A percentile compares a stretch with the other conserved stretches of the same genome.
These are phyloP conservation scores for Taxidea taxus DNA, from an alignment of 2,113 vertebrate genomes.

Conservation along the genomic window DNA sequence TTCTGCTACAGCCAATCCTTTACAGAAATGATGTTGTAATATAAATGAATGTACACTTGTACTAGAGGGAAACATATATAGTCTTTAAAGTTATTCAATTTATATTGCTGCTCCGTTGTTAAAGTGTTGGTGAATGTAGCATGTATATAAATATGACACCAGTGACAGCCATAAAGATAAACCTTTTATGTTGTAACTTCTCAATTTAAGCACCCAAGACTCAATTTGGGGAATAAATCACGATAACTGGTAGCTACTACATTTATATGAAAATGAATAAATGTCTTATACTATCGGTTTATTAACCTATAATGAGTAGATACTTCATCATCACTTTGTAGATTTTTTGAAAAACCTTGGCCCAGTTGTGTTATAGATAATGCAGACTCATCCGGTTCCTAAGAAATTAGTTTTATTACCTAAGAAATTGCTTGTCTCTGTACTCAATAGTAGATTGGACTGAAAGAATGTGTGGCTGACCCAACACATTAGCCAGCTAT, in stretches of 20 bases:
- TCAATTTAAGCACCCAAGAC: constrained; percentile 50
- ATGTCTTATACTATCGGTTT: constrained; percentile 55
- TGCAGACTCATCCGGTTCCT: constrained; percentile 49
- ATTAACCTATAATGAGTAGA: constrained; percentile 70
- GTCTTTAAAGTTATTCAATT: constrained; percentile 65
- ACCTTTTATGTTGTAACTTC: constrained; percentile 42
- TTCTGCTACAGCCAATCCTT: constrained; percentile 10
- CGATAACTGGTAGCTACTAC: constrained; percentile 21
- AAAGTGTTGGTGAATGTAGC: constrained; percentile 13
- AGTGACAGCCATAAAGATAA: constrained; percentile 67
- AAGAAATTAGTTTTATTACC: constrained; percentile 70
- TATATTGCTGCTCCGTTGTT: constrained; percentile 44
- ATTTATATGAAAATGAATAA: constrained; percentile 73
- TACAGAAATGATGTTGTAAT: constrained; percentile 49
- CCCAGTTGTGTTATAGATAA: constrained; percentile 47
- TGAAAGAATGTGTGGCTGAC: background rate
- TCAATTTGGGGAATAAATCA: constrained; percentile 70
- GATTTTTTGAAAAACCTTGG: constrained; percentile 60
- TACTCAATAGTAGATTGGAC: background rate
- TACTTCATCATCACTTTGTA: constrained; percentile 64
- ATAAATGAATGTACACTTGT: constrained; percentile 41
- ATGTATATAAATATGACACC: constrained; percentile 62
- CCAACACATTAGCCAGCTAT: constrained; percentile 11
- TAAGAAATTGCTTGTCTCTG: constrained; percentile 52
- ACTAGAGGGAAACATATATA: constrained; percentile 58